Evolutionary conservation across 1,140 invertebrate species (phyloP).

Genomic region (Aphelenchoides fujianensis): DNA sequence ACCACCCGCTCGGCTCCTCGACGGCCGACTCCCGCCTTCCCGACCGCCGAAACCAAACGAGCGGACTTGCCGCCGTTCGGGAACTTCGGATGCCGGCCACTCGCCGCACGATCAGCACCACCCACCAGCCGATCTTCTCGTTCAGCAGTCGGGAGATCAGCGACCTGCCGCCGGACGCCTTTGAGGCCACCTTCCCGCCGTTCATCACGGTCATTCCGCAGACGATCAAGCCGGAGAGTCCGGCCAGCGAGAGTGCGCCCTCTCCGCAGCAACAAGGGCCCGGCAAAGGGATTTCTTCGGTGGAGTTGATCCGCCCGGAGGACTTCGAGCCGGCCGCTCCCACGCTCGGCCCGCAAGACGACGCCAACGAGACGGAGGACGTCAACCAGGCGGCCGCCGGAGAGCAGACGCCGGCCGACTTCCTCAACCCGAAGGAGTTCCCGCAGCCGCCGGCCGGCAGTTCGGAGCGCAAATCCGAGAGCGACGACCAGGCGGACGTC

Average conservation of each 20-base stretch:
- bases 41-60: constrained; percentile 11
- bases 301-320: background rate
- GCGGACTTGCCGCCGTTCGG: background rate
- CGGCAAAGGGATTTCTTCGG: background rate
- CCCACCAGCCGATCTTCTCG: constrained; percentile 33
- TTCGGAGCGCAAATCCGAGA: background rate
- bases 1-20: background rate
- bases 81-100: background rate
- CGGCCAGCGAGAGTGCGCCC: constrained; percentile 5
- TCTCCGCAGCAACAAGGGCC: constrained; percentile 19
- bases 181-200: constrained; percentile 51
- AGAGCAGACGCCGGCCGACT: background rate
- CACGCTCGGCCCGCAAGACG: constrained; percentile 8
- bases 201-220: constrained; percentile 47
- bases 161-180: constrained; percentile 55
- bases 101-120: constrained; percentile 18
- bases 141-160: constrained; percentile 46
- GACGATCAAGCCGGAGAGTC: background rate
- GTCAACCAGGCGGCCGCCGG: background rate
- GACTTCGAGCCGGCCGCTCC: constrained; percentile 14
- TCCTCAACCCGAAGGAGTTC: constrained; percentile 3
- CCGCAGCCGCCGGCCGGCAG: background rate
- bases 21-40: background rate
- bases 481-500: constrained; percentile 14
- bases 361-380: constrained; percentile 36